Base-by-base conservation (phyloP, 2,888 invertebrate species). In the Exocentrus adspersus region DNA sequence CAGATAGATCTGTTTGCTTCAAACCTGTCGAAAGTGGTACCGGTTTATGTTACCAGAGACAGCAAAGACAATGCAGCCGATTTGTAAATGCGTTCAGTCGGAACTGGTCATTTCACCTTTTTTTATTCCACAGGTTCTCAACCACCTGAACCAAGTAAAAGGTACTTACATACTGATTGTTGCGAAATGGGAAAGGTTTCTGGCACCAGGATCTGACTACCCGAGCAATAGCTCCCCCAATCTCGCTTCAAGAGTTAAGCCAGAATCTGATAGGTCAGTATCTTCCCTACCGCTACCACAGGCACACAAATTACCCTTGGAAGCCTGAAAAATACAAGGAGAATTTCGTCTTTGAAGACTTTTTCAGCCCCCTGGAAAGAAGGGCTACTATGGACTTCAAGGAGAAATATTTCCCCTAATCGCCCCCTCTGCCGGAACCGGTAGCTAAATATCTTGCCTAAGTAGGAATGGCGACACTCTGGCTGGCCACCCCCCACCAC, bases 151-250 rank as follows among this genome's bases (percentile, higher is more conserved):
- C 56, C 14, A n/a, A n/a, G 65, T 72, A 17, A 45, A 41, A 41
- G 74, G 75, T 14, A 48, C 41, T 5, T 75, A 67, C 56, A 61
- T 77, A 0, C 24, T 76, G 19, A 62, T 77, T 19, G 72, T 66
- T 0, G 66, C 65, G 10, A 70, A 73, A 21, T 67, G 74, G 58
- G 65, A 64, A 32, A 24, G 72, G 70, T 1, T 78, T 75, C 58
- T 78, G 78, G 76, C 14, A 68, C 65, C 59, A 74, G 9, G 53
- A 53, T 42, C 5, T 42, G 42, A 42, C 4, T 14, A 42, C 4
- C 5, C 14, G 42, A 42, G 42, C 42, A 1, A 2, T 42, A 9
- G 42, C 12, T 16, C 2, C 14, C 1, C 42, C 42, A 5, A 16
- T 42, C 16, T 16, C 12, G 16, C 41, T 65, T 42, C 42, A 42